These are phyloP conservation scores for Alfaro cultratus DNA, from an alignment of 2,797 vertebrate species.

Conservation along the genomic window DNA sequence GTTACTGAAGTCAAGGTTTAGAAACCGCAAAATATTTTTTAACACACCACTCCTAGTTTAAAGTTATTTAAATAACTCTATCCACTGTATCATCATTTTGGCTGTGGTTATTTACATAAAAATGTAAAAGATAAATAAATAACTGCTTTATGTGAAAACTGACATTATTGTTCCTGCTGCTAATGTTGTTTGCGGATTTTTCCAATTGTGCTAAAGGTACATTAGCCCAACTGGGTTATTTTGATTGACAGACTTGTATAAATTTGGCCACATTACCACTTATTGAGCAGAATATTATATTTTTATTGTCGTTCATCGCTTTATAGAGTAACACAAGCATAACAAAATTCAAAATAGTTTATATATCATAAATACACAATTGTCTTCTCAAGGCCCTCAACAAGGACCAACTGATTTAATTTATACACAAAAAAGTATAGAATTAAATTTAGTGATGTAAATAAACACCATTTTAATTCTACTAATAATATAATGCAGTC, in stretches of 20 bases:
- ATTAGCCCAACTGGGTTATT: background rate
- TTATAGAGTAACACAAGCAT: background rate
- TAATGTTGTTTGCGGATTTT: background rate
- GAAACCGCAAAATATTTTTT: background rate
- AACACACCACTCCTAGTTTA: background rate
- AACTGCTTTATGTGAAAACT: background rate
- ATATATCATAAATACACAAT: background rate
- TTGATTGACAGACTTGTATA: background rate
- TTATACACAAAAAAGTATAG: background rate
- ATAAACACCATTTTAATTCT: background rate
- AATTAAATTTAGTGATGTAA: background rate
- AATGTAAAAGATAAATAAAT: background rate
- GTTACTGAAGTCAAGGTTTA: background rate
- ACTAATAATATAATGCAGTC: background rate
- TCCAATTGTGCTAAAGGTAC: background rate
- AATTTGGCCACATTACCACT: background rate
- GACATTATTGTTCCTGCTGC: background rate
- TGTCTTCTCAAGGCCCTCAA: background rate
- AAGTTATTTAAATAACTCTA: background rate
- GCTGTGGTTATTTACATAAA: background rate
- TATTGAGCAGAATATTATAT: background rate
- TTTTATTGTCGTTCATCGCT: background rate
- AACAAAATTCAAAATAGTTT: background rate
- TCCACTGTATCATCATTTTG: background rate
- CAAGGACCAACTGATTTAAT: background rate